Base-by-base conservation (phyloP, 2,888 invertebrate species). In the Heliconius sara region DNA sequence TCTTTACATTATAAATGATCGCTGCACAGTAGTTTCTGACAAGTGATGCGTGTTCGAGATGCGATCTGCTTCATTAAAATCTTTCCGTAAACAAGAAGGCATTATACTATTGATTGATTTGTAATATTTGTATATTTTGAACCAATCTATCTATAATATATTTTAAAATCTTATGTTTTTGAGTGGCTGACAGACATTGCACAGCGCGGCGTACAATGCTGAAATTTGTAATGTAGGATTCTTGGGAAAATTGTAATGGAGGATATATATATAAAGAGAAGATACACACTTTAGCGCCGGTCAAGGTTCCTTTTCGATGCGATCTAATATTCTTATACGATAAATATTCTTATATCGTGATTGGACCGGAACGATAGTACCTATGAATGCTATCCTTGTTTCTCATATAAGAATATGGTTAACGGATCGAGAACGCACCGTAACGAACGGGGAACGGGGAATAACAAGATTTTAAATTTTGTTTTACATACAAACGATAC, bases 21-120 rank as follows among this genome's bases (percentile, higher is more conserved):
- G 72, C 60, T 65, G 76, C 76, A 73, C 57, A 80, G 75, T 74
- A 79, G 60, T 73, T 25, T 73, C 60, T 73, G 73, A 47, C 80
- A 57, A 25, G 25, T 30, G 73, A 52, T 47, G 70, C 80, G 80
- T 76, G 80, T 52, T 73, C 79, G 76, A 73, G 76, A 79, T 73
- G 73, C 60, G 73, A 79, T 72, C 67, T 39, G 76, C 76, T 60
- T 60, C 71, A 77, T 74, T 73, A 76, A 74, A 52, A 68, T 25
- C 47, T 30, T 81, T 74, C 79, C 76, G 80, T 72, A 71, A 80
- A 76, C 76, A 80, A 57, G 39, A 52, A 65, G 34, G 27, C 60
- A 30, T 60, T 60, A 22, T 70, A 57, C 7, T 39, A 9, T n/a
- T 30, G 77, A 78, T 47, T 52, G 43, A 72, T 66, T 52, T 66